Base-by-base conservation (phyloP, 2,113 vertebrate genomes). In the Ranitomeya imitator region DNA sequence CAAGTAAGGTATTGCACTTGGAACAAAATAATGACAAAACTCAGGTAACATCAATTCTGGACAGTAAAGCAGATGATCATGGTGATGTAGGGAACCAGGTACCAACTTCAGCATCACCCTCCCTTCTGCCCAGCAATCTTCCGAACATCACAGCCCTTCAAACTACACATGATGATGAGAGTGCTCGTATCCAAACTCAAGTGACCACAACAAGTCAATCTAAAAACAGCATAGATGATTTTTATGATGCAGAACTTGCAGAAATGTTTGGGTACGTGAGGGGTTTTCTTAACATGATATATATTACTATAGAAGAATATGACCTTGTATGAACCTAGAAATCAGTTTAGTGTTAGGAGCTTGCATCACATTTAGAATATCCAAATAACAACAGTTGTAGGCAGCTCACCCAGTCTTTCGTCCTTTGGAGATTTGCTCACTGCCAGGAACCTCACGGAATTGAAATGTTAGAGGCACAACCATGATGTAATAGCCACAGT, bases 251-350 rank as follows among this genome's bases (percentile, higher is more conserved):
- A 12, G 87, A 85, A 89, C 77, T 89, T 69, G 57, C 1, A 85
- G 87, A 89, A 19, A 76, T 89, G 73, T 69, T 89, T 45, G 87
- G 82, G 87, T 89, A 78, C 79, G 87, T 31, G 1, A n/a, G n/a
- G 65, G 21, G 71, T 31, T 59, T 81, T 57, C 8, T 23, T 19
- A 13, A 52, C 51, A 52, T 77, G 21, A 15, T 69, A 13, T 10
- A 71, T 2, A 31, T 71, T 71, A 16, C 26, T 14, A 12, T 26
- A 71, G 26, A 71, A 37, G 3, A 71, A 31, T 71, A 16, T 69
- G n/a, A 12, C 65, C 2, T 26, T 26, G n/a, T 23, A 26, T 26
- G 1, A 19, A 63, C 61, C 18, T 60, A 16, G 59, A 60, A 60
- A 60, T 60, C 5, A 15, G 59, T 60, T 60, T 2, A 60, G 59